phyloP scores from a whole-genome alignment of 2,113 vertebrate species.

The Xyliphius kryptos region DNA sequence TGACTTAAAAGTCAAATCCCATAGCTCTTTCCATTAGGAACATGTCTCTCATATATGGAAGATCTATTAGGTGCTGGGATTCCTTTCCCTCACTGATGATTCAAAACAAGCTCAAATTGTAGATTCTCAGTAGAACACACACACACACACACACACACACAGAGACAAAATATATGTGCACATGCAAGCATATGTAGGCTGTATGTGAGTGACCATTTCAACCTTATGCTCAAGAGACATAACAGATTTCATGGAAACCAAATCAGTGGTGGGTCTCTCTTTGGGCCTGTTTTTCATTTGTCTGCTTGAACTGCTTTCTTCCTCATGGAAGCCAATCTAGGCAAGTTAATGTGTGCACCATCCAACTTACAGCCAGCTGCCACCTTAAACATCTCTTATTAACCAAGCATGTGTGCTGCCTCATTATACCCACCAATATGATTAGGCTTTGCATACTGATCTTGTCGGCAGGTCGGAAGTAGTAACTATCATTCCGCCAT shows the following conservation, averaged over 20 bases:
- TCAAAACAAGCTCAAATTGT: slow-evolving; percentile 12
- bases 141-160: not conserved
- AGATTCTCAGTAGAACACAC: slow-evolving; percentile 8
- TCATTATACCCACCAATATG: slow-evolving; percentile 26
- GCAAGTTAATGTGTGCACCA: slow-evolving; percentile 25
- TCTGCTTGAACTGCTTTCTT: slow-evolving; percentile 2
- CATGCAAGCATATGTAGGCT: too few species aligned
- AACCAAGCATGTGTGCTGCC: slow-evolving; percentile 10
- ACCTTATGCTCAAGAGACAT: not conserved
- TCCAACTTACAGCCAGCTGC: slow-evolving; percentile 22
- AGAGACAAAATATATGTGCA: too few species aligned
- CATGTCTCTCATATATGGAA: slow-evolving; percentile 27
- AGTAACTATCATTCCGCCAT: slow-evolving; percentile 11
- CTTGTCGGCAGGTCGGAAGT: slow-evolving; percentile 23
- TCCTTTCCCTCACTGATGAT: slow-evolving; percentile 16
- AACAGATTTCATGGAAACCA: slow-evolving; percentile 2
- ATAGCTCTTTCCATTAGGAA: slow-evolving; percentile 8
- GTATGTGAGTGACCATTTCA: not conserved
- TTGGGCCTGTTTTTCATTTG: slow-evolving; percentile 17
- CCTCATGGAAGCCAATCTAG: slow-evolving; percentile 10
- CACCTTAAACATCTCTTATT: slow-evolving; percentile 16
- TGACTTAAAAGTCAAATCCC: slow-evolving; percentile 24
- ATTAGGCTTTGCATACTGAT: slow-evolving; percentile 28
- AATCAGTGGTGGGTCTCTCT: slow-evolving; percentile 20
- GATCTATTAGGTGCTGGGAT: slow-evolving; percentile 25